These are phyloP conservation scores for Stenichneumon culpator DNA, from an alignment of 2,888 invertebrate species.

Conservation along the genomic window DNA sequence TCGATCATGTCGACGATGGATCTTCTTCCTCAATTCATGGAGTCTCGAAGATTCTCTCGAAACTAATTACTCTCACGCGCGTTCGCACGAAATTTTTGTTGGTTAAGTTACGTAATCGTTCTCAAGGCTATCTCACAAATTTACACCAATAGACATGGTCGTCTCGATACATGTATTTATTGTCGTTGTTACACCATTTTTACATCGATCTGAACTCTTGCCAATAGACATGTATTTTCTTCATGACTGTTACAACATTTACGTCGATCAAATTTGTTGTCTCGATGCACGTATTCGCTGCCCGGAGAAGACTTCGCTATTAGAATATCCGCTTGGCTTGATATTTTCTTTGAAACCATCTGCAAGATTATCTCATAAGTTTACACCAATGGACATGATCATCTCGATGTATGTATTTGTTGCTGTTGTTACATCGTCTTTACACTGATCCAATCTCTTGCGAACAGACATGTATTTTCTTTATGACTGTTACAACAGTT, in stretches of 20 bases:
- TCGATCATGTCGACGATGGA: neutral
- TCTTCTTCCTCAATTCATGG: neutral
- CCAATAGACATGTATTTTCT: neutral
- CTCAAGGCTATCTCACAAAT: slow-evolving; percentile 18
- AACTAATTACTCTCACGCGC: neutral
- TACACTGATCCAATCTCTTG: neutral
- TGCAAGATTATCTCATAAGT: slow-evolving; percentile 1
- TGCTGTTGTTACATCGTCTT: neutral
- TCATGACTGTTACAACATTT: neutral
- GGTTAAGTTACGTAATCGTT: slow-evolving; percentile 65
- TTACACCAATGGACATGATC: too few relatives aligned
- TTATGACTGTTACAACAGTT: neutral
- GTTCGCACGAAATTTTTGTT: slow-evolving; percentile 43
- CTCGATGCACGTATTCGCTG: neutral
- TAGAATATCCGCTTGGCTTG: neutral
- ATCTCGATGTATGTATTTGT: too few relatives aligned
- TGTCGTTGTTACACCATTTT: neutral
- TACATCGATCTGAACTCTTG: neutral
- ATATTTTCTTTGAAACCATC: slow-evolving; percentile 68
- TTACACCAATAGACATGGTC: neutral
- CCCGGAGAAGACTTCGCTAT: neutral
- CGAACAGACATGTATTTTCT: neutral
- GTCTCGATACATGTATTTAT: neutral
- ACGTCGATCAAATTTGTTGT: neutral
- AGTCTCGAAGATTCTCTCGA: neutral